Percentiles rank a stretch among this genome's conserved stretches.
Conservation (phyloP, 2,113 vertebrate species). For the Genyomyrus donnyi region DNA sequence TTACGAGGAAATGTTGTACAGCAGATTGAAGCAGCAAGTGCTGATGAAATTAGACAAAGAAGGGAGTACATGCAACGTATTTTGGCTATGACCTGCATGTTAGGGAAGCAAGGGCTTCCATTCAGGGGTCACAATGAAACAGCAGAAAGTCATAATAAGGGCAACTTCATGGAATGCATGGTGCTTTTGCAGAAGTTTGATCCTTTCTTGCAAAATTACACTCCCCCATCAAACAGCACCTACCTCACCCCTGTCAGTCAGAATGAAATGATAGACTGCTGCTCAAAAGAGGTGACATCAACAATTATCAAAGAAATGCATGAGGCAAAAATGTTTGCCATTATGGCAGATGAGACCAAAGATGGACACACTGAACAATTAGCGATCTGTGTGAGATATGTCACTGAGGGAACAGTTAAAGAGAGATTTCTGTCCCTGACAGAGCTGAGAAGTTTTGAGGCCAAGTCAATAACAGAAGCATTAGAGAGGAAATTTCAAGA, state of each 20-base stretch:
- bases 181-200: too few species aligned
- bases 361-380: slow-evolving; percentile 1
- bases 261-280: background rate
- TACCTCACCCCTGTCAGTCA: too few species aligned
- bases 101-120: too few species aligned
- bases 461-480: slow-evolving; percentile 3
- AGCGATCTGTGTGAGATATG: background rate
- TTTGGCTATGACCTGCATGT: too few species aligned
- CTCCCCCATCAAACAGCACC: too few species aligned
- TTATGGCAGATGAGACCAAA: background rate
- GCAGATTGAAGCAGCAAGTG: background rate
- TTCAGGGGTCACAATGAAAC: too few species aligned
- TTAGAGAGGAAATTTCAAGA: background rate
- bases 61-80: too few species aligned
- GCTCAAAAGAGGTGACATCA: background rate
- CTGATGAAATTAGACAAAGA: background rate
- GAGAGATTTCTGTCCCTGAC: too few species aligned
- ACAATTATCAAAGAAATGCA: background rate
- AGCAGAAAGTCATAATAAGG: too few species aligned
- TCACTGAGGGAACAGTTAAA: background rate
- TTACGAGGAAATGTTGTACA: background rate
- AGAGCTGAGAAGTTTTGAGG: too few species aligned
- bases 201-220: too few species aligned
- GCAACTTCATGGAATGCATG: too few species aligned
- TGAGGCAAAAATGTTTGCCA: background rate